phyloP scores from a whole-genome alignment of 2,113 vertebrate species.

The Desmodus rotundus region DNA sequence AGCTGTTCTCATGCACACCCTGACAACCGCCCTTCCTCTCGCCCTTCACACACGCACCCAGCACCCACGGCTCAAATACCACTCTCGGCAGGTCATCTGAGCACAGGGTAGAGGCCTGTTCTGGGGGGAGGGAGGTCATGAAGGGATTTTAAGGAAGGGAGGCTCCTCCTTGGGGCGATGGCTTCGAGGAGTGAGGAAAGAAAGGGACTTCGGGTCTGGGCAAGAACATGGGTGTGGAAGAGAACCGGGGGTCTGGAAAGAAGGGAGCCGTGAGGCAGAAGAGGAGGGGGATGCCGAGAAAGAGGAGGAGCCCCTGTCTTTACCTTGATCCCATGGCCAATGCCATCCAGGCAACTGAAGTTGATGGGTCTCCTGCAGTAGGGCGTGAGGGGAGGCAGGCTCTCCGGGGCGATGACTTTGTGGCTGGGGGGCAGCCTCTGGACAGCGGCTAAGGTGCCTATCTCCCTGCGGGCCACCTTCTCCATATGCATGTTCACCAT shows the following conservation, averaged over 20 bases:
- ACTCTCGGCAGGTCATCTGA: background rate
- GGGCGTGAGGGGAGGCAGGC: constrained; percentile 73
- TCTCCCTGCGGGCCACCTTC: constrained; percentile 88
- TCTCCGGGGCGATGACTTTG: constrained; percentile 75
- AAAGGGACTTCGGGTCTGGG: too few species aligned
- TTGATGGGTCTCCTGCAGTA: constrained; percentile 87
- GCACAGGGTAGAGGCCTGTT: background rate
- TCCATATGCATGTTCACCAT: constrained; percentile 88
- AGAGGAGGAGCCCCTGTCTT: background rate
- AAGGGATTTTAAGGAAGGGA: too few species aligned
- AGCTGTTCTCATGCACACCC: constrained; percentile 41
- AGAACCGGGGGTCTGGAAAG: background rate
- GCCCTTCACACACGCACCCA: constrained; percentile 9
- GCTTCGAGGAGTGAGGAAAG: background rate
- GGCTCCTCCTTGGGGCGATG: background rate
- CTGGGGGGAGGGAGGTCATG: background rate
- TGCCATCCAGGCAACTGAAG: constrained; percentile 84
- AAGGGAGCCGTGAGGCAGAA: background rate
- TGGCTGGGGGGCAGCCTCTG: constrained; percentile 72
- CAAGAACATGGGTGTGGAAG: background rate
- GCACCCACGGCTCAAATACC: background rate
- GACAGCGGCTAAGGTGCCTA: constrained; percentile 80
- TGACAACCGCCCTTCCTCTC: constrained; percentile 8
- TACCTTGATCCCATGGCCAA: constrained; percentile 90
- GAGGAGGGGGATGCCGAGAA: background rate